Percentiles rank a stretch among this genome's conserved stretches.
phyloP scores from a whole-genome alignment of 2,797 vertebrate species.

The Pangasius mekongensis region DNA sequence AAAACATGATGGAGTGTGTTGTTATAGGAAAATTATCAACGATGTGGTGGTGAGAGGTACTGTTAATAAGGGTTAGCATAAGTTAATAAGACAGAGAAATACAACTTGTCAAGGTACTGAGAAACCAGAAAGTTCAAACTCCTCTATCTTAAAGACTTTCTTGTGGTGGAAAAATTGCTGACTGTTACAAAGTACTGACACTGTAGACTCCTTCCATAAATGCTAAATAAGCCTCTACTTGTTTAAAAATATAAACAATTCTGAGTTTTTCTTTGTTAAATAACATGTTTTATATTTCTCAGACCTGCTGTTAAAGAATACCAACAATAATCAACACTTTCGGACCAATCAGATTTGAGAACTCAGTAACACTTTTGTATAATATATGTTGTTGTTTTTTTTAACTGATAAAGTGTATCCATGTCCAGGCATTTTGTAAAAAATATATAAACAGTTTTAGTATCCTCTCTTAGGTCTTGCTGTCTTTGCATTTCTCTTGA shows the following conservation, averaged over 20 bases:
- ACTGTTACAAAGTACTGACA: not conserved
- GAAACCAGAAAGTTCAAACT: no score
- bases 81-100: no score
- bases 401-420: not conserved
- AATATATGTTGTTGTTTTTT: not conserved
- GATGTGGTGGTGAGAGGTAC: no score
- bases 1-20: no score
- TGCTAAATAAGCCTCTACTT: not conserved
- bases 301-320: not conserved
- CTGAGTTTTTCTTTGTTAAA: not conserved
- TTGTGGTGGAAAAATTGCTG: no score
- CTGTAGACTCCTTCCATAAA: not conserved
- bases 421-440: no score
- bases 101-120: no score
- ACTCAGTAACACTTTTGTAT: not conserved
- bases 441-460: not conserved
- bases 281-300: not conserved
- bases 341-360: not conserved
- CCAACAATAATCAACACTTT: not conserved
- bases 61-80: no score
- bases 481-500: not conserved
- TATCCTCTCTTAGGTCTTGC: not conserved
- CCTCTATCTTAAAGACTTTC: no score
- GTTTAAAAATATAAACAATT: not conserved
- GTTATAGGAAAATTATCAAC: no score